Evolutionary conservation across 2,797 vertebrate species (phyloP), one percentile per base, ranked within the genome.

Genomic region (Pangasius krempfi): DNA sequence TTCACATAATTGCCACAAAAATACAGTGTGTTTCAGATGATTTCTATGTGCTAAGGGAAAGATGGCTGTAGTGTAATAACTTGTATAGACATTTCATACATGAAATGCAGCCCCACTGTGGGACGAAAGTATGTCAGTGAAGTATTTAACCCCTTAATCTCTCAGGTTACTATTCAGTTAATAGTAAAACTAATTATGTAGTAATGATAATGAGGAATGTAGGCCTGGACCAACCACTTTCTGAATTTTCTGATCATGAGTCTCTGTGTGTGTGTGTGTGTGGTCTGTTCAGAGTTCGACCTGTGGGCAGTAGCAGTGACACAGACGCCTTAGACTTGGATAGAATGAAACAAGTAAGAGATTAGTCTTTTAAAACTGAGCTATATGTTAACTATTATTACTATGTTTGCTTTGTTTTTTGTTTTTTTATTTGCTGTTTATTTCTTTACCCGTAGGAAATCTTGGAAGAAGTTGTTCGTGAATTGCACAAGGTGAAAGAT

Each of bases 401-500:
- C 25, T 40, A 60, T 22, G 33, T 12, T 56, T 64, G 0, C 64
- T 64, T 25, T 62, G 72, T 78, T 56, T 66, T 58, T n/a, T 47
- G 25, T 33, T 62, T 56, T 78, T 56, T 66, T 9, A 10, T 60
- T 1, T 64, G 56, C n/a, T 78, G 4, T 85, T 58, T 37, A 66
- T 13, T 78, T 50, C 47, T 33, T 60, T 30, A n/a, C 50, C 14
- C 47, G 68, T 89, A 99, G 98, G 98, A 99, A 96, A 99, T 99
- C 95, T 96, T 99, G 95, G 98, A 99, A 91, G 98, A 99, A 95
- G 98, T 99, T 93, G 97, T 99, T 93, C 97, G 98, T 91, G 98
- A 99, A 94, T 97, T 99, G 92, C 98, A 99, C 97, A 99, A 98
- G 94, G 98, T 98, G 94, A 99, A 99, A 96, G 98, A 98, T 92